Conservation (phyloP, 2,797 vertebrate genomes). For the Neosalanx taihuensis region DNA sequence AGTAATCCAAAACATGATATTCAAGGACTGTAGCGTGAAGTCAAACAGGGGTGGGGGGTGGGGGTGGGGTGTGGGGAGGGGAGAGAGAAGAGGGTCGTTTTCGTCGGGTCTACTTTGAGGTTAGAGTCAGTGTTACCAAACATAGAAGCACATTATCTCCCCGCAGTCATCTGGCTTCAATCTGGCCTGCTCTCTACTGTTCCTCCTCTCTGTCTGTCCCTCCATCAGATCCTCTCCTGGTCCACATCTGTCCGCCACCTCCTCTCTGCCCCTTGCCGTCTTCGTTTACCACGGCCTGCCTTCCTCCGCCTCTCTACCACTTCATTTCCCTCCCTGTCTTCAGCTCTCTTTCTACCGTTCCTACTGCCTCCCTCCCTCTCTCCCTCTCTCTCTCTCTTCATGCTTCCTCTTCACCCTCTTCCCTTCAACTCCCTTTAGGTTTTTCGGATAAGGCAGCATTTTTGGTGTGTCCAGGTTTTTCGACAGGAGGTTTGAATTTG, state of each 20-base stretch:
- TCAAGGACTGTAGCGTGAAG: no score
- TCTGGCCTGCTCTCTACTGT: slow-evolving; percentile 3
- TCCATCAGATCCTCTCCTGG: neutral
- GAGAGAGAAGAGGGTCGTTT: neutral
- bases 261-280: slow-evolving; percentile 30
- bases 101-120: slow-evolving; percentile 1
- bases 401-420: neutral
- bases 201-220: neutral
- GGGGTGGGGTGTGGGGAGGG: no score
- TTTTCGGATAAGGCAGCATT: slow-evolving; percentile 14
- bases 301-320: neutral
- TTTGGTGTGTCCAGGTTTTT: slow-evolving; percentile 1
- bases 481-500: slow-evolving; percentile 37
- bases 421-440: neutral
- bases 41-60: no score
- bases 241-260: no score
- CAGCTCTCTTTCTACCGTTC: neutral
- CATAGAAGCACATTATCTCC: slow-evolving; percentile 27
- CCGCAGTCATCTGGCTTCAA: slow-evolving; percentile 36
- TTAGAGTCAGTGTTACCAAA: slow-evolving; percentile 20
- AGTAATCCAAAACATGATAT: slow-evolving; percentile 13
- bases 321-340: neutral
- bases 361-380: neutral
- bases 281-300: neutral
- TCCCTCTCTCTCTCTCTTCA: slow-evolving; percentile 7